These are phyloP conservation scores for Mesocentrotus franciscanus DNA, from an alignment of 53 echinoderm and acorn worm species.

Conservation along the genomic window DNA sequence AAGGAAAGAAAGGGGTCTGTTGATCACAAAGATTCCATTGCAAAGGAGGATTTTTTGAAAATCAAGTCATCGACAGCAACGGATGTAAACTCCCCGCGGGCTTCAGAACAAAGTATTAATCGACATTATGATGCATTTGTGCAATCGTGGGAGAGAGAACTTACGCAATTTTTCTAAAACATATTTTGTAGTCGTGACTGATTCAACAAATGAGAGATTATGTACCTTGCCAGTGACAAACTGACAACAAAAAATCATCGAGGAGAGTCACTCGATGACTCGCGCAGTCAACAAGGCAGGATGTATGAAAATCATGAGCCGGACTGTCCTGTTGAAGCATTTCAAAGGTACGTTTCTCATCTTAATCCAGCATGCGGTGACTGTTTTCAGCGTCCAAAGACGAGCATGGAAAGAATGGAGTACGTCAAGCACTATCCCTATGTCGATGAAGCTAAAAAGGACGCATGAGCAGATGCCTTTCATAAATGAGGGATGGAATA, in stretches of 20 bases:
- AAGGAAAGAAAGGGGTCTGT: slow-evolving; percentile 70
- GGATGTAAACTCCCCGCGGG: slow-evolving; percentile 63
- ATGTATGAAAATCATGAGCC: slow-evolving; percentile 66
- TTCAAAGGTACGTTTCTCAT: slow-evolving; percentile 51
- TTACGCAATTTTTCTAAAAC: too few species aligned
- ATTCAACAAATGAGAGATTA: slow-evolving; percentile 23
- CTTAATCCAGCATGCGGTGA: slow-evolving; percentile 62
- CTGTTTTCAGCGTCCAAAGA: slow-evolving; percentile 64
- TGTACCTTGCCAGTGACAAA: slow-evolving; percentile 48
- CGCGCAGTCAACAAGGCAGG: slow-evolving; percentile 64
- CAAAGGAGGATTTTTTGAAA: slow-evolving; percentile 64
- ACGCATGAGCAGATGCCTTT: slow-evolving; percentile 65
- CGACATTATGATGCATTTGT: slow-evolving; percentile 59
- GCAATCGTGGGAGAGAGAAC: slow-evolving; percentile 52
- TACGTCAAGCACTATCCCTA: too few species aligned
- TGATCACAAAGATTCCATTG: slow-evolving; percentile 58
- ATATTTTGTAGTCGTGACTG: too few species aligned
- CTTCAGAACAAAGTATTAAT: slow-evolving; percentile 58
- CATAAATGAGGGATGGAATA: slow-evolving; percentile 39
- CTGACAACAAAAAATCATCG: slow-evolving; percentile 59
- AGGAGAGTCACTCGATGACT: slow-evolving; percentile 40
- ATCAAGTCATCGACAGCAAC: slow-evolving; percentile 64
- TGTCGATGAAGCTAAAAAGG: too few species aligned
- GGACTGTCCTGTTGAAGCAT: slow-evolving; percentile 65
- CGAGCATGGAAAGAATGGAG: not conserved